Percentiles rank a stretch among this genome's conserved stretches.
phyloP scores from a whole-genome alignment of 2,797 vertebrate genomes.

The Sebastes vulpes region DNA sequence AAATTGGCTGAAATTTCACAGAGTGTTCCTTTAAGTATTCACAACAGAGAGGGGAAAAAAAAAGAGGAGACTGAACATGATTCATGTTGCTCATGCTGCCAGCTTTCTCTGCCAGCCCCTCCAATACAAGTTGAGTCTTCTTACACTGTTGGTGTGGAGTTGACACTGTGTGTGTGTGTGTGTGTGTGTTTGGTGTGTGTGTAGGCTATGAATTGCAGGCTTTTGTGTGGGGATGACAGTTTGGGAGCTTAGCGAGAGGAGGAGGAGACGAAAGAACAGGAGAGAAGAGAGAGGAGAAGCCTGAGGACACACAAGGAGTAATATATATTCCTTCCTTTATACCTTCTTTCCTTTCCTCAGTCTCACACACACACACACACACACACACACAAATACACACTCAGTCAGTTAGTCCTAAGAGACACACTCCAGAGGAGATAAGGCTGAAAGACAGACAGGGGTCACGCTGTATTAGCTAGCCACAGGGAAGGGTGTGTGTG shows the following conservation, averaged over 20 bases:
- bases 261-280: constrained; percentile 8
- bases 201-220: constrained; percentile 40
- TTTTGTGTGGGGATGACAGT: constrained; percentile 61
- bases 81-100: constrained; percentile 27
- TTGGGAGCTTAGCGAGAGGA: constrained; percentile 57
- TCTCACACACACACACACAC: neutral
- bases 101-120: constrained; percentile 27
- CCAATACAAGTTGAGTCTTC: constrained; percentile 33
- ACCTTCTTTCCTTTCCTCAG: constrained; percentile 25
- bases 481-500: constrained; percentile 28
- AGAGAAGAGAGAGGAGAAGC: constrained; percentile 18
- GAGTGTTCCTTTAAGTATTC: neutral
- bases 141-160: constrained; percentile 36
- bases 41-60: neutral
- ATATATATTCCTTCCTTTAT: constrained; percentile 38
- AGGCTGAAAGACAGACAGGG: constrained; percentile 68
- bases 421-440: constrained; percentile 56
- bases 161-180: neutral
- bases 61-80: neutral
- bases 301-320: constrained; percentile 39
- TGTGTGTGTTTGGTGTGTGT: constrained; percentile 13
- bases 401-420: constrained; percentile 40
- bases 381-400: neutral
- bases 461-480: constrained; percentile 65
- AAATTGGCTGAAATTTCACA: neutral